Evolutionary conservation across 2,888 invertebrate species (phyloP).

Genomic region (Rhagonycha fulva): DNA sequence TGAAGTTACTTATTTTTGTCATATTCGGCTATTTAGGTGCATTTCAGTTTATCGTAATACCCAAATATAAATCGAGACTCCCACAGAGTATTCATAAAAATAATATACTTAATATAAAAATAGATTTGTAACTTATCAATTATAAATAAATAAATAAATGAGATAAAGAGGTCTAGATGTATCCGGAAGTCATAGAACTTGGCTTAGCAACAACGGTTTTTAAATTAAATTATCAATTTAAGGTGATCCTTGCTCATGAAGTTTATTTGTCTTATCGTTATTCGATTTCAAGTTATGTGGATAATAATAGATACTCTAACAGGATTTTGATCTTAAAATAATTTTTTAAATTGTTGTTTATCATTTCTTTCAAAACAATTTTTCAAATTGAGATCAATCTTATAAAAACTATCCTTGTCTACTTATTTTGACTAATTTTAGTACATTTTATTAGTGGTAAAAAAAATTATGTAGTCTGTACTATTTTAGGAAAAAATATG

Average conservation of each 20-base stretch:
- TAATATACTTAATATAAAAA: slow-evolving; percentile 17
- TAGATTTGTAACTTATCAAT: slow-evolving; percentile 22
- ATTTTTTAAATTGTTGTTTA: not conserved
- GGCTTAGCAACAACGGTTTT: slow-evolving; percentile 23
- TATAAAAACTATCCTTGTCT: not conserved
- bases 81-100: not conserved
- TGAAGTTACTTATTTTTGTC: not conserved
- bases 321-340: not conserved
- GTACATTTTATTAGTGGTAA: not conserved
- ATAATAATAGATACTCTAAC: not conserved
- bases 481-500: not conserved
- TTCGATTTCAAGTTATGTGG: not conserved
- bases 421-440: not conserved
- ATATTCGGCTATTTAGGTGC: not conserved
- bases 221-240: slow-evolving; percentile 1
- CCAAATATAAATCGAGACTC: not conserved
- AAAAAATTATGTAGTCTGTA: not conserved
- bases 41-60: not conserved
- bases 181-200: slow-evolving; percentile 30
- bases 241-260: not conserved
- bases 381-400: not conserved
- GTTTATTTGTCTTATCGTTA: not conserved
- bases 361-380: not conserved
- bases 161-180: slow-evolving; percentile 19
- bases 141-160: slow-evolving; percentile 24